phyloP scores from a whole-genome alignment of 2,888 invertebrate species.

The Notocelia uddmanniana region DNA sequence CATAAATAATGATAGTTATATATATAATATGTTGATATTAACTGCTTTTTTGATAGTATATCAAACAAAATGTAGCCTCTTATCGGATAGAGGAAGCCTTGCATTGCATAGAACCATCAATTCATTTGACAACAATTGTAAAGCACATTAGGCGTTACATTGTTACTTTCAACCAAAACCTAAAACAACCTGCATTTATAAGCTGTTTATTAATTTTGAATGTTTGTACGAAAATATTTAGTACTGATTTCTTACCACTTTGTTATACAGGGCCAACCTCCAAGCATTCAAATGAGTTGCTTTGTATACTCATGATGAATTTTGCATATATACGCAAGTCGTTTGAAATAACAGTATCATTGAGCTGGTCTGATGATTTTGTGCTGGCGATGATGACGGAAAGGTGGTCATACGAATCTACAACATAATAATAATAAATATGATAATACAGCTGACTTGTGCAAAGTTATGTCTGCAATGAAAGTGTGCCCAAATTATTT shows the following conservation, averaged over 20 bases:
- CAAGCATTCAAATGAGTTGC: not conserved
- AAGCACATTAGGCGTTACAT: slow-evolving; percentile 16
- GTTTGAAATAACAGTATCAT: not conserved
- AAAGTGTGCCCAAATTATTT: not conserved
- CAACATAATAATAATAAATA: not conserved
- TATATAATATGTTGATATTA: not conserved
- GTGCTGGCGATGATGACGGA: not conserved
- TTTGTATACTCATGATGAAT: not conserved
- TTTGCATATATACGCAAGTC: not conserved
- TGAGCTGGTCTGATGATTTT: not conserved
- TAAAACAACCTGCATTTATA: not conserved
- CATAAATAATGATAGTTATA: no score
- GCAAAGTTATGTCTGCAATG: not conserved
- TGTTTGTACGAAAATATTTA: not conserved
- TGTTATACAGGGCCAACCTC: not conserved
- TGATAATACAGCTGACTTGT: not conserved
- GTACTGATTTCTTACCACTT: not conserved
- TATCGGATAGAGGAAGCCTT: not conserved
- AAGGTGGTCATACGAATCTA: not conserved
- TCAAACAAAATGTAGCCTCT: not conserved
- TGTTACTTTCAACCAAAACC: slow-evolving; percentile 16
- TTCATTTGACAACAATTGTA: not conserved
- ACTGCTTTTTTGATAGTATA: not conserved
- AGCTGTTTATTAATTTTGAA: not conserved
- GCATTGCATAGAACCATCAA: not conserved